Evolutionary conservation across 2,888 invertebrate species (phyloP).

Genomic region (Boloria euphrosyne): DNA sequence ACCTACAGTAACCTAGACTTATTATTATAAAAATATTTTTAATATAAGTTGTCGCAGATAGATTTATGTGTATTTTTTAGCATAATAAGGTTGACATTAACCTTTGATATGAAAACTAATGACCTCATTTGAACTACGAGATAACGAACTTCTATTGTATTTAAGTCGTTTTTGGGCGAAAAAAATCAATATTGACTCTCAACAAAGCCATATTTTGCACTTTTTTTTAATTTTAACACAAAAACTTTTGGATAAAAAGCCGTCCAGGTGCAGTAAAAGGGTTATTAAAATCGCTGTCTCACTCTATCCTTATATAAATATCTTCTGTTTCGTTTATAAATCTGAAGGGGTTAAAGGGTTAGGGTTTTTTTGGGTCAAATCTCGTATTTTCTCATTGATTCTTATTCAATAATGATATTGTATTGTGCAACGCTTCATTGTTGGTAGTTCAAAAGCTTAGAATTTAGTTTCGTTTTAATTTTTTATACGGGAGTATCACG

Average conservation of each 20-base stretch:
- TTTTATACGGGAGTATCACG: not conserved
- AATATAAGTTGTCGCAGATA: not conserved
- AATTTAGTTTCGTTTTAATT: slow-evolving; percentile 44
- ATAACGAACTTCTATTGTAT: slow-evolving; percentile 75
- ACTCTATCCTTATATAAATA: slow-evolving; percentile 45
- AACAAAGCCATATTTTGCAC: slow-evolving; percentile 75
- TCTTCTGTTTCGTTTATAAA: slow-evolving; percentile 60
- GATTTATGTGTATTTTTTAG: not conserved
- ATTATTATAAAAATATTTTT: no score
- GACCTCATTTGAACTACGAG: slow-evolving; percentile 63
- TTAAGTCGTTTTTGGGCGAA: slow-evolving; percentile 54
- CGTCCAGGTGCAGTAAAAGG: slow-evolving; percentile 77
- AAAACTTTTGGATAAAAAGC: slow-evolving; percentile 67
- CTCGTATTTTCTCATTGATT: slow-evolving; percentile 74
- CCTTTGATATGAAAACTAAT: slow-evolving; percentile 56
- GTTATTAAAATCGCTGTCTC: slow-evolving; percentile 56
- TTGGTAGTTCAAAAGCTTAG: slow-evolving; percentile 54
- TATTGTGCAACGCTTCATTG: slow-evolving; percentile 65
- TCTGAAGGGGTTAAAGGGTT: slow-evolving; percentile 61
- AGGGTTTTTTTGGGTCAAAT: slow-evolving; percentile 72
- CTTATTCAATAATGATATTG: slow-evolving; percentile 76
- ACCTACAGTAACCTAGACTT: no score
- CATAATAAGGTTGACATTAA: slow-evolving; percentile 30
- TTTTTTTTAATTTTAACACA: slow-evolving; percentile 73
- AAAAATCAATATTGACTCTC: slow-evolving; percentile 79